Percentiles rank a stretch among this genome's conserved stretches.
Evolutionary conservation across 2,888 invertebrate species (phyloP).

Genomic region (Lasioglossum leucozonium): DNA sequence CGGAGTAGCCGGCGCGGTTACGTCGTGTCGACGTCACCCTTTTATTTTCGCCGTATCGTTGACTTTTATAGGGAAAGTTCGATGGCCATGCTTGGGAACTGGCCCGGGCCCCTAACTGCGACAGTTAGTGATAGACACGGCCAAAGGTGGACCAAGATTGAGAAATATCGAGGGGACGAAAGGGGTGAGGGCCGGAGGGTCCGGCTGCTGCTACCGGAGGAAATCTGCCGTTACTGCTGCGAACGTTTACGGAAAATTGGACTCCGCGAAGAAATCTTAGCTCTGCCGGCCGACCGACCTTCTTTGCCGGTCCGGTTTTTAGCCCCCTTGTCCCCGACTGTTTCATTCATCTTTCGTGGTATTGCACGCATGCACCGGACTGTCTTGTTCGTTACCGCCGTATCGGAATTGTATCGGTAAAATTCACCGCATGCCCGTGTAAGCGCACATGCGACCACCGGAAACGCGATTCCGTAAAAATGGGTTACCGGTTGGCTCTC

Average conservation of each 20-base stretch:
- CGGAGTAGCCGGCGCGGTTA: slow-evolving; percentile 44
- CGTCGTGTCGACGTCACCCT: slow-evolving; percentile 67
- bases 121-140: slow-evolving; percentile 56
- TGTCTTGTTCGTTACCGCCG: slow-evolving; percentile 17
- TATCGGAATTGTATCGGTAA: slow-evolving; percentile 29
- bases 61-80: slow-evolving; percentile 81
- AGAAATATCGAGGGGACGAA: slow-evolving; percentile 31
- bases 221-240: slow-evolving; percentile 47
- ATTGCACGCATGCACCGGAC: not conserved
- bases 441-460: slow-evolving; percentile 20
- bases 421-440: slow-evolving; percentile 14
- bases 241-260: slow-evolving; percentile 80
- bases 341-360: slow-evolving; percentile 1
- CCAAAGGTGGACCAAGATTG: slow-evolving; percentile 47
- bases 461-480: slow-evolving; percentile 38
- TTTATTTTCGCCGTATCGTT: slow-evolving; percentile 77
- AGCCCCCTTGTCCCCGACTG: slow-evolving; percentile 15
- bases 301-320: not conserved
- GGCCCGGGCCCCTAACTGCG: slow-evolving; percentile 51
- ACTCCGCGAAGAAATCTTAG: slow-evolving; percentile 76
- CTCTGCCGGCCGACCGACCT: not conserved
- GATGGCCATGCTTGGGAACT: slow-evolving; percentile 66
- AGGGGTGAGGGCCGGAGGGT: not conserved
- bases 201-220: not conserved
- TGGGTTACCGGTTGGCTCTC: slow-evolving; percentile 34